These are phyloP conservation scores for Chirona hameri DNA, from an alignment of 2,888 invertebrate species.

Conservation along the genomic window DNA sequence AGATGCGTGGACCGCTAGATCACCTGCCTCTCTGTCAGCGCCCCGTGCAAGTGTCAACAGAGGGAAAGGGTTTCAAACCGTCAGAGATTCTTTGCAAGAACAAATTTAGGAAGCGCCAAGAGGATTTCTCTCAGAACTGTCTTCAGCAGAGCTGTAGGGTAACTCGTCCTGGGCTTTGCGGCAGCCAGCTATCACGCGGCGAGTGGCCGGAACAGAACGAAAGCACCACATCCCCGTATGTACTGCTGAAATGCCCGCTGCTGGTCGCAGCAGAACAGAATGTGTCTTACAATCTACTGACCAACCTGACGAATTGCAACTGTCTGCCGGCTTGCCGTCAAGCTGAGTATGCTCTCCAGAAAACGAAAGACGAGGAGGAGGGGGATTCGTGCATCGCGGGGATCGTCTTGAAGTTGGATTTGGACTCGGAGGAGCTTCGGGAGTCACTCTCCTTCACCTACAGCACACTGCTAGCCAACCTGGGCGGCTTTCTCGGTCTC, in stretches of 20 bases:
- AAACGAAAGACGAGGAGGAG: too few relatives aligned
- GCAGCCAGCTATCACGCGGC: too few relatives aligned
- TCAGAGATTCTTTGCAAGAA: too few relatives aligned
- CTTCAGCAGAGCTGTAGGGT: too few relatives aligned
- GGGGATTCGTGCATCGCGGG: not conserved
- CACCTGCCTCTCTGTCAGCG: not conserved
- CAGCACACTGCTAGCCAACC: not conserved
- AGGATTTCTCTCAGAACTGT: too few relatives aligned
- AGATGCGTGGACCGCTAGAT: not conserved
- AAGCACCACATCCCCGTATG: too few relatives aligned
- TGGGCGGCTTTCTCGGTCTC: not conserved
- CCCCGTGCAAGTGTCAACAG: not conserved
- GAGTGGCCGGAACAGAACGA: too few relatives aligned
- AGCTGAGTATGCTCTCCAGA: not conserved
- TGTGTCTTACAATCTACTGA: not conserved
- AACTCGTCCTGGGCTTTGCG: too few relatives aligned
- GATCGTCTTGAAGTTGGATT: not conserved
- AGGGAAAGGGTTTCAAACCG: too few relatives aligned
- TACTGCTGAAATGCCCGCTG: too few relatives aligned
- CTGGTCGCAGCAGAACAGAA: not conserved
- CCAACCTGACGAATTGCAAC: not conserved
- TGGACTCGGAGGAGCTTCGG: not conserved
- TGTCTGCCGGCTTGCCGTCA: not conserved
- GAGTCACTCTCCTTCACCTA: not conserved
- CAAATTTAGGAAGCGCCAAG: too few relatives aligned